Evolutionary conservation across 2,888 invertebrate genomes (phyloP).

Genomic region (Agrochola lota): DNA sequence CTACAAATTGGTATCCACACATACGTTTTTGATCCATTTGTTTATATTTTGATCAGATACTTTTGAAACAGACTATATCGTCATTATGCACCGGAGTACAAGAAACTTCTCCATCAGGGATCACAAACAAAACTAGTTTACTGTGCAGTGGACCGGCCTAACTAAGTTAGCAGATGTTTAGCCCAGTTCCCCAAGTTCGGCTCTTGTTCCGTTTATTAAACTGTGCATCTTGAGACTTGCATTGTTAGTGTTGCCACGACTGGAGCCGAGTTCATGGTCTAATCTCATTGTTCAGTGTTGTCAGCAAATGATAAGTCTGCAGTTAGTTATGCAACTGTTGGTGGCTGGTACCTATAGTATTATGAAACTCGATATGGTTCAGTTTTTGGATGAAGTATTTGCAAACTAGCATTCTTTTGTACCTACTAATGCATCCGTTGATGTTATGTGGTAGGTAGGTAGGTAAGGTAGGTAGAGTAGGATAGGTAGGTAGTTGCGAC

Average conservation of each 20-base stretch:
- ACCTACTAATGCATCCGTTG: neutral
- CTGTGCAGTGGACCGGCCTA: conserved; percentile 40
- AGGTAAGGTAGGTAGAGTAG: too few relatives aligned
- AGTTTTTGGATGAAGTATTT: conserved; percentile 1
- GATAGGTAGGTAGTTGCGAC: too few relatives aligned
- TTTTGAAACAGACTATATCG: neutral
- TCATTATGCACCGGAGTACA: conserved; percentile 11
- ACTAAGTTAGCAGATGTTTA: conserved; percentile 60
- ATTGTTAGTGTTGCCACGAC: conserved; percentile 39
- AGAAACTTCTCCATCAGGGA: conserved; percentile 31
- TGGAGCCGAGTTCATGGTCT: conserved; percentile 29
- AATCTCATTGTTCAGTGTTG: conserved; percentile 37
- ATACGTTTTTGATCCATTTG: neutral
- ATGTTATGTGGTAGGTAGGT: neutral
- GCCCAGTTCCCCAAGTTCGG: conserved; percentile 57
- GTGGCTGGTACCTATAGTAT: neutral
- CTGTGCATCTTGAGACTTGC: conserved; percentile 59
- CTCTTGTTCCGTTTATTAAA: conserved; percentile 55
- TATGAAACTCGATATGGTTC: neutral
- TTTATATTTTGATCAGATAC: neutral
- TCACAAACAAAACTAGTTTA: conserved; percentile 44
- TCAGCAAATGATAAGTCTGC: conserved; percentile 17
- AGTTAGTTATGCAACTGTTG: conserved; percentile 33
- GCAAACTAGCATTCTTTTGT: neutral
- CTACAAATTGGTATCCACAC: neutral